These are phyloP conservation scores for Copsychus sechellarum DNA, from an alignment of 2,113 vertebrate species.

Conservation along the genomic window DNA sequence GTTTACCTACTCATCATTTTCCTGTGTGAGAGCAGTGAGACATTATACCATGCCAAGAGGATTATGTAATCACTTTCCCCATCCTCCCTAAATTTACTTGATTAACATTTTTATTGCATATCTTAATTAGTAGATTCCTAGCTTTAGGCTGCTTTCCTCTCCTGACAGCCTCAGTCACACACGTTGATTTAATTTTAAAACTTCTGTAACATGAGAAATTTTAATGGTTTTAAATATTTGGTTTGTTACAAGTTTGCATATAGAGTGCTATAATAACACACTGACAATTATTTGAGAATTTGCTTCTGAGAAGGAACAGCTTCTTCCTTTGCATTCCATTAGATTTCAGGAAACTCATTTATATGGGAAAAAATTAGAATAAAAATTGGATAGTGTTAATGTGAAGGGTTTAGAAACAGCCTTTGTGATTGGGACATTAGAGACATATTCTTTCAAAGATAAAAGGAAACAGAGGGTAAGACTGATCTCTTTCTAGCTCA, in stretches of 20 bases:
- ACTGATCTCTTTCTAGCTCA: neutral
- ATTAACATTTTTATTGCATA: constrained; percentile 60
- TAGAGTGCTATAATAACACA: neutral
- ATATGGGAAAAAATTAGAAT: neutral
- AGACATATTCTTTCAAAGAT: neutral
- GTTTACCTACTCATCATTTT: constrained; percentile 40
- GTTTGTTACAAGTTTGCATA: neutral
- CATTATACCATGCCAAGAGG: neutral
- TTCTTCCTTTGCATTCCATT: neutral
- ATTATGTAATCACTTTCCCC: constrained; percentile 1
- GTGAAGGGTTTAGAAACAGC: neutral
- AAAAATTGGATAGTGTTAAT: neutral
- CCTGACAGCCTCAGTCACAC: neutral
- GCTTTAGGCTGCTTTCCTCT: neutral
- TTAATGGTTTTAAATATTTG: neutral
- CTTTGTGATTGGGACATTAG: neutral
- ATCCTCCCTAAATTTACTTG: constrained; percentile 10
- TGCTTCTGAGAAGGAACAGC: neutral
- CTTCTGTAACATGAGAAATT: neutral
- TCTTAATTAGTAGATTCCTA: constrained; percentile 51
- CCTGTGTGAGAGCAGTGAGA: neutral
- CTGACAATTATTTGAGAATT: neutral
- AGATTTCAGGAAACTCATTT: neutral
- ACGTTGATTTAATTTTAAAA: neutral
- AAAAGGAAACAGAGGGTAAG: neutral